Evolutionary conservation across 1,140 invertebrate genomes (phyloP).

Genomic region (Melitaea cinxia): DNA sequence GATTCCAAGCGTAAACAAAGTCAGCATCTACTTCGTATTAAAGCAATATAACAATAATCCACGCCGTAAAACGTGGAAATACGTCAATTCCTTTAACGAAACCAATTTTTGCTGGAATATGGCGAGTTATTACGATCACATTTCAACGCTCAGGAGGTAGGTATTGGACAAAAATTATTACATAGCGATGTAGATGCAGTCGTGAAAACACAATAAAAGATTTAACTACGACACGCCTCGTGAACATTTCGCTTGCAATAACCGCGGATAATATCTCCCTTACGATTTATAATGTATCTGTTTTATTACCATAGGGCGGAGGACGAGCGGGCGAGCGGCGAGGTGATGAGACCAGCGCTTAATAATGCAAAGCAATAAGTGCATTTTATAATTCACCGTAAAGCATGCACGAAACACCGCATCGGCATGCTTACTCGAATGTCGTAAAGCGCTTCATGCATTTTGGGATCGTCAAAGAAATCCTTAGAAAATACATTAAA

Average conservation of each 20-base stretch:
- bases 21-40: not conserved
- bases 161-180: slow-evolving; percentile 47
- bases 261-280: slow-evolving; percentile 59
- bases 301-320: slow-evolving; percentile 67
- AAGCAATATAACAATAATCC: not conserved
- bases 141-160: slow-evolving; percentile 17
- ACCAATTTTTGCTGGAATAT: slow-evolving; percentile 21
- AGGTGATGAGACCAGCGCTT: slow-evolving; percentile 21
- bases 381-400: slow-evolving; percentile 36
- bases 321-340: slow-evolving; percentile 29
- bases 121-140: slow-evolving; percentile 27
- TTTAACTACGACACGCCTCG: slow-evolving; percentile 69
- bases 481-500: not conserved
- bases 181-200: slow-evolving; percentile 52
- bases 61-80: slow-evolving; percentile 2
- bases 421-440: slow-evolving; percentile 18
- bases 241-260: slow-evolving; percentile 58
- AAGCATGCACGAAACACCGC: slow-evolving; percentile 21
- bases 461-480: slow-evolving; percentile 6
- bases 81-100: slow-evolving; percentile 16
- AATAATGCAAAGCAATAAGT: slow-evolving; percentile 30
- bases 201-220: slow-evolving; percentile 72
- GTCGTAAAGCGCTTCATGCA: slow-evolving; percentile 37
- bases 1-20: not conserved
- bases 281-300: slow-evolving; percentile 72